Conservation (phyloP, 2,888 invertebrate species). For the Imbricaverruca yamaguchii region DNA sequence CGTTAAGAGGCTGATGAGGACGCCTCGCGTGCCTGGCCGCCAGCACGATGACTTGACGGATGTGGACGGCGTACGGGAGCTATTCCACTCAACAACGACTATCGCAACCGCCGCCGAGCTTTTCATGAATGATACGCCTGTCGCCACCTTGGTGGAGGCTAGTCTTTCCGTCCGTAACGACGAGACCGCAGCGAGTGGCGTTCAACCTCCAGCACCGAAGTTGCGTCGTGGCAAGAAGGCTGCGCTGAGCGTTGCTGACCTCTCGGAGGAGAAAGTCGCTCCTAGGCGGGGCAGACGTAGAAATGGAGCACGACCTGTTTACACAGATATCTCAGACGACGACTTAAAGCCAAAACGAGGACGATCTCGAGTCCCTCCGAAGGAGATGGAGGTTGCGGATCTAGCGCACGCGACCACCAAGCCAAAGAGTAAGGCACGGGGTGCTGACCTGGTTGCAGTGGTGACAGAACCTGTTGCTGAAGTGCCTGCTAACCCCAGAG, state of each 20-base stretch:
- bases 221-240: neutral
- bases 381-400: neutral
- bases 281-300: neutral
- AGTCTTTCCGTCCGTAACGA: too few relatives aligned
- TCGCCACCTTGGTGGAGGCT: too few relatives aligned
- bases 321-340: neutral
- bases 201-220: neutral
- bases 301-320: too few relatives aligned
- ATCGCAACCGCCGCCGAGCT: too few relatives aligned
- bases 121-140: too few relatives aligned
- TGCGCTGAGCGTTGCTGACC: neutral
- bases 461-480: too few relatives aligned
- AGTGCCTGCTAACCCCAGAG: too few relatives aligned
- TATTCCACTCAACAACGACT: neutral
- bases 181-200: too few relatives aligned
- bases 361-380: neutral
- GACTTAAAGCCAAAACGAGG: neutral
- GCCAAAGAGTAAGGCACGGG: neutral
- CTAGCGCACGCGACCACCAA: neutral
- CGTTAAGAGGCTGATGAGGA: neutral
- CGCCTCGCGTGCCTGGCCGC: neutral
- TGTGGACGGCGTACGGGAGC: neutral
- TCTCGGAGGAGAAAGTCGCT: neutral
- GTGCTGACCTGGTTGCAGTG: too few relatives aligned
- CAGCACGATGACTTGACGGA: neutral